Evolutionary conservation across 1,140 invertebrate genomes (phyloP).

Genomic region (Lasaia peninsularis): DNA sequence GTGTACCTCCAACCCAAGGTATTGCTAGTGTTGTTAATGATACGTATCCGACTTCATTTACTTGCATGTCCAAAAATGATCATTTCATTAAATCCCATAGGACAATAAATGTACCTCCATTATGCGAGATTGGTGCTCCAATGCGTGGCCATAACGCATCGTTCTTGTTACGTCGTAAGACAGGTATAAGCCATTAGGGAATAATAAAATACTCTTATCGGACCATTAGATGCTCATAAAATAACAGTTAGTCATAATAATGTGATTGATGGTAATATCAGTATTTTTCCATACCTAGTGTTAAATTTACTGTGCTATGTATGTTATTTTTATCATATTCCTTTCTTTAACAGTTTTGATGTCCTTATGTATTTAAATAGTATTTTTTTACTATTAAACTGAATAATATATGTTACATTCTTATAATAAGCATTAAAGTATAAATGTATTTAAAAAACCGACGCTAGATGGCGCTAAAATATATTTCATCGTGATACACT

Average conservation of each 20-base stretch:
- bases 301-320: not conserved
- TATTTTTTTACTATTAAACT: no score
- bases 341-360: no score
- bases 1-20: no score
- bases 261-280: conserved; percentile 70
- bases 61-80: not conserved
- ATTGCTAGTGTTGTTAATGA: no score
- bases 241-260: conserved; percentile 76
- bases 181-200: conserved; percentile 75
- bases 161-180: conserved; percentile 51
- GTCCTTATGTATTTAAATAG: no score
- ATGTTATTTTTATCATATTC: not conserved
- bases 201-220: conserved; percentile 75
- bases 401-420: no score
- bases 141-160: conserved; percentile 66
- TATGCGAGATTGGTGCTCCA: conserved; percentile 64
- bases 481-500: no score
- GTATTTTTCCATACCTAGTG: conserved; percentile 53
- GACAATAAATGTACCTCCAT: conserved; percentile 64
- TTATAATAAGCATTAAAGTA: no score
- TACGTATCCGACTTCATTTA: not conserved
- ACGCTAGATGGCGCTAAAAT: no score
- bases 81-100: conserved; percentile 28
- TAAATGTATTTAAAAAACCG: no score
- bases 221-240: conserved; percentile 73